Percentiles rank a stretch among this genome's conserved stretches.
These are phyloP conservation scores for Chrysocyon brachyurus DNA, from an alignment of 2,797 vertebrate genomes.

Conservation along the genomic window DNA sequence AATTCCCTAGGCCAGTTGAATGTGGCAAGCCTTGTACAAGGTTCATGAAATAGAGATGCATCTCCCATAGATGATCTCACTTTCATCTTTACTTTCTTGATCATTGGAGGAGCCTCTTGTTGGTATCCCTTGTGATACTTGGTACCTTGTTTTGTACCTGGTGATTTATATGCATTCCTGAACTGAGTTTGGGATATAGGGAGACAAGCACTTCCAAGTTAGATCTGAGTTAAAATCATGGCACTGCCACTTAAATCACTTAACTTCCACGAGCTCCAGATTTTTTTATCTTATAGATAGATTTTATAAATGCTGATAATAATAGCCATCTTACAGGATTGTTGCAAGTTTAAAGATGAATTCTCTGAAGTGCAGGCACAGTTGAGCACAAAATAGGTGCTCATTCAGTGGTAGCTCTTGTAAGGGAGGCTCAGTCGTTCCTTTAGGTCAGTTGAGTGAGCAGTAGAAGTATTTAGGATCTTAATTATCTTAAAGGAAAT, in stretches of 20 bases:
- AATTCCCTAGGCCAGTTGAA: neutral
- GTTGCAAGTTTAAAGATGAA: neutral
- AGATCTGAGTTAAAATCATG: neutral
- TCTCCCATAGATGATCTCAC: neutral
- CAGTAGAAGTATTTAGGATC: neutral
- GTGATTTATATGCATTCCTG: neutral
- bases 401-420: neutral
- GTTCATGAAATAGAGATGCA: neutral
- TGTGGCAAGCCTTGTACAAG: neutral
- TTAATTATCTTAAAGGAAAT: constrained; percentile 59
- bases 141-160: neutral
- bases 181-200: neutral
- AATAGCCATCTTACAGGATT: neutral
- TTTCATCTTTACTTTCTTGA: constrained; percentile 7
- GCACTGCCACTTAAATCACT: neutral
- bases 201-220: neutral
- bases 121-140: neutral
- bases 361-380: neutral
- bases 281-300: neutral
- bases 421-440: neutral
- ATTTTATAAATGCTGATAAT: neutral
- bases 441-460: constrained; percentile 12
- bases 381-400: neutral
- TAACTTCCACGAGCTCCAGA: neutral
- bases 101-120: neutral